phyloP scores from a whole-genome alignment of 2,797 vertebrate genomes.

The Sebastes oblongus region DNA sequence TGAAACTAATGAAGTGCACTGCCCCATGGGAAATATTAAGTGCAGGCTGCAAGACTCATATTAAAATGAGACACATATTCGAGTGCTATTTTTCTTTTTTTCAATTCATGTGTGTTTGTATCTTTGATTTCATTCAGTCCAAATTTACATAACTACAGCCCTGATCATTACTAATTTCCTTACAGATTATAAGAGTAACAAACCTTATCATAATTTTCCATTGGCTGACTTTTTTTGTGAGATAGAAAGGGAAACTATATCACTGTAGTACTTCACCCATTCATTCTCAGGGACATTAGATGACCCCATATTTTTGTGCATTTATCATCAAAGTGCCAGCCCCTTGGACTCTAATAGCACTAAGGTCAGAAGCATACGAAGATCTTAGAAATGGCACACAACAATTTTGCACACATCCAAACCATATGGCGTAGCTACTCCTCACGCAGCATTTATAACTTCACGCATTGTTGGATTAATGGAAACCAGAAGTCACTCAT shows the following conservation, averaged over 20 bases:
- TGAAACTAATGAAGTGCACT: constrained; percentile 46
- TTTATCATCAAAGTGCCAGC: background rate
- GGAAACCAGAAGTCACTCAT: background rate
- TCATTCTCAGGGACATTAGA: background rate
- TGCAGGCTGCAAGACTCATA: background rate
- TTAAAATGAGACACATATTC: constrained; percentile 12
- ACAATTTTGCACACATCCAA: background rate
- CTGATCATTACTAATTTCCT: background rate
- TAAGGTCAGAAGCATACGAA: background rate
- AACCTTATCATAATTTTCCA: background rate
- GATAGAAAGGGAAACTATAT: background rate
- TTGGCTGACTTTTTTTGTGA: background rate
- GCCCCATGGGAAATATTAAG: constrained; percentile 7
- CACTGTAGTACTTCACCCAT: background rate
- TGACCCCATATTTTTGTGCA: background rate
- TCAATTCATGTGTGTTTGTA: background rate
- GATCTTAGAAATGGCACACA: background rate
- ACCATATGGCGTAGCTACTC: background rate
- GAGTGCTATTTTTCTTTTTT: background rate
- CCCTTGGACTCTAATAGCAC: background rate
- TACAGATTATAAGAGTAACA: background rate
- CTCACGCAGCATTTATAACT: background rate
- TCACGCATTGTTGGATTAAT: background rate
- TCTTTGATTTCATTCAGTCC: background rate
- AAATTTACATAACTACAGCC: background rate